Conservation (phyloP, 2,797 vertebrate species). For the Malacoctenus gilli region DNA sequence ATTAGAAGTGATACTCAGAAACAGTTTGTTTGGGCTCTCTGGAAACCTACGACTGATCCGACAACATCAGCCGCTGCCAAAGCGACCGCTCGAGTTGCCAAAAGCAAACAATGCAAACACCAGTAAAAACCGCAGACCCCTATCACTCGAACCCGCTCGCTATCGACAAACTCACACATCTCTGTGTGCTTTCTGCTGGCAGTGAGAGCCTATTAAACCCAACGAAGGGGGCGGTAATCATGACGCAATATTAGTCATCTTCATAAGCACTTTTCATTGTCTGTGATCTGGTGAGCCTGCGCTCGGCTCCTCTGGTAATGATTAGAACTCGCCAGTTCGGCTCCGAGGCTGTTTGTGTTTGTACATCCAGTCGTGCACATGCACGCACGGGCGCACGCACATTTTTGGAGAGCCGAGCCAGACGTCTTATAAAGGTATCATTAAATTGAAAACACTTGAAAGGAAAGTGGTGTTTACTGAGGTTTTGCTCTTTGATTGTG, state of each 20-base stretch:
- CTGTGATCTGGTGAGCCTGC: conserved; percentile 67
- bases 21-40: too few species aligned
- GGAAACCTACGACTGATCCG: too few species aligned
- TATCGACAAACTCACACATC: conserved; percentile 28
- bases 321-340: conserved; percentile 76
- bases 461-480: conserved; percentile 76
- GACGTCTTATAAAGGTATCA: conserved; percentile 78
- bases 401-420: conserved; percentile 61
- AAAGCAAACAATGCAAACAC: too few species aligned
- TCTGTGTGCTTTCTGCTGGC: conserved; percentile 40
- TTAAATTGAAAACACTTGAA: conserved; percentile 80
- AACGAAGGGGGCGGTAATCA: conserved; percentile 50
- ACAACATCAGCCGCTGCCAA: too few species aligned
- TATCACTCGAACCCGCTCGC: too few species aligned
- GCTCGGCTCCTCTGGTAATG: conserved; percentile 73
- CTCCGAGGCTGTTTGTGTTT: conserved; percentile 74
- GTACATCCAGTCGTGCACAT: conserved; percentile 23
- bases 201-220: conserved; percentile 47
- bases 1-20: too few species aligned
- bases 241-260: conserved; percentile 75
- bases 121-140: too few species aligned
- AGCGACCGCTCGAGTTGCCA: too few species aligned
- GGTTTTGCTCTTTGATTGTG: conserved; percentile 71
- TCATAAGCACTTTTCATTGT: conserved; percentile 69
- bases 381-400: conserved; percentile 34